A percentile compares a stretch with the other conserved stretches of the same genome.
Conservation (phyloP, 2,797 vertebrate species). For the Amphiprion clarkii region DNA sequence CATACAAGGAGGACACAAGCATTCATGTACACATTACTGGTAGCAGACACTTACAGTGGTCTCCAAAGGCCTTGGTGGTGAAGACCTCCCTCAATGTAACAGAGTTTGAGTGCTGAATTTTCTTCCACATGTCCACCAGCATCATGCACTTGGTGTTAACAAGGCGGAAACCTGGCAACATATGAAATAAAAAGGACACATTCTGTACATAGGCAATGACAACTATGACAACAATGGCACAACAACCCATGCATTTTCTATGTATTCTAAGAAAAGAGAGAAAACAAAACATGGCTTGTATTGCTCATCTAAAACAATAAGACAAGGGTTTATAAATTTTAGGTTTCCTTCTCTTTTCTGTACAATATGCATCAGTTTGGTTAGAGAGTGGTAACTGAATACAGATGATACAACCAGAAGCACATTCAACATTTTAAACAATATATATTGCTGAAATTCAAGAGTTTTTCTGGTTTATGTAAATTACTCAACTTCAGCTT, state of each 20-base stretch:
- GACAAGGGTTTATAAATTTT: no score
- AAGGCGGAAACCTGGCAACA: conserved; percentile 92
- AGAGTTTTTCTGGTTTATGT: no score
- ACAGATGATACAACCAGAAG: no score
- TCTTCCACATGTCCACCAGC: conserved; percentile 99
- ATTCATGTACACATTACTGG: not conserved
- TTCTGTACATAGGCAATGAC: not conserved
- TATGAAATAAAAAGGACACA: conserved; percentile 3
- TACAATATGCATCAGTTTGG: no score
- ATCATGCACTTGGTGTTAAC: conserved; percentile 99
- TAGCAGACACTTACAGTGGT: conserved; percentile 91
- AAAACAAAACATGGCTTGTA: not conserved
- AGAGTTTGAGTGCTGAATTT: conserved; percentile 98
- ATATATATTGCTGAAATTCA: no score
- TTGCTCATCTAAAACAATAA: not conserved
- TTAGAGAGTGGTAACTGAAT: no score
- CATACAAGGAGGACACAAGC: not conserved
- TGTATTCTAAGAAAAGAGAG: not conserved
- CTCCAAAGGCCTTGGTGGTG: conserved; percentile 99
- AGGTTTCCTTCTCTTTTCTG: no score
- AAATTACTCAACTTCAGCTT: not conserved
- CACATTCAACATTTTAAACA: no score
- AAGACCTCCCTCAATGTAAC: conserved; percentile 98
- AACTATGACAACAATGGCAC: no score
- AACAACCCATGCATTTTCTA: not conserved